Conservation (phyloP, 2,888 invertebrate species). For the Phragmatobia fuliginosa region DNA sequence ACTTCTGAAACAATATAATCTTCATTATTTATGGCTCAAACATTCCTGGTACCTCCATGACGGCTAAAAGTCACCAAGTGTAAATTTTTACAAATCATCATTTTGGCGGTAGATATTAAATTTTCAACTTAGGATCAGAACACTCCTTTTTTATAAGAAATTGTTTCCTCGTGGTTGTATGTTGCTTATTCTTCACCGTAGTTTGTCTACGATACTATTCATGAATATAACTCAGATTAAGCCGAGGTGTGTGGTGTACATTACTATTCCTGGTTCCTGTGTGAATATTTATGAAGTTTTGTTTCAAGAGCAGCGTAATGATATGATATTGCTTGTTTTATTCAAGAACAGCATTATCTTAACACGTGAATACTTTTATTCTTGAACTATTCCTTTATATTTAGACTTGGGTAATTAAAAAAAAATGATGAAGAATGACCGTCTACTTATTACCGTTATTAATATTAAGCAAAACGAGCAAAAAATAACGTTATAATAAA, state of each 20-base stretch:
- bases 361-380: background rate
- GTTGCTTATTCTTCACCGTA: constrained; percentile 10
- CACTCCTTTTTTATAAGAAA: background rate
- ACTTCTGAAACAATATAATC: too few species aligned
- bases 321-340: constrained; percentile 1
- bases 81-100: too few species aligned
- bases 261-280: constrained; percentile 7
- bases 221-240: constrained; percentile 20
- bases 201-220: constrained; percentile 13
- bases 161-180: background rate
- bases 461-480: too few species aligned
- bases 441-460: too few species aligned
- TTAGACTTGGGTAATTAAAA: too few species aligned
- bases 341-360: background rate
- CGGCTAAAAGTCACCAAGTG: too few species aligned
- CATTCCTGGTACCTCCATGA: too few species aligned
- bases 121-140: background rate
- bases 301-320: background rate
- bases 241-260: background rate
- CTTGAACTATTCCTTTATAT: too few species aligned
- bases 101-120: background rate
- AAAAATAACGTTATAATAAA: too few species aligned
- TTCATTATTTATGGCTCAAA: too few species aligned
- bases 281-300: constrained; percentile 1
- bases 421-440: too few species aligned